phyloP scores from a whole-genome alignment of 2,888 invertebrate genomes.

The Zygogramma bicolorata region DNA sequence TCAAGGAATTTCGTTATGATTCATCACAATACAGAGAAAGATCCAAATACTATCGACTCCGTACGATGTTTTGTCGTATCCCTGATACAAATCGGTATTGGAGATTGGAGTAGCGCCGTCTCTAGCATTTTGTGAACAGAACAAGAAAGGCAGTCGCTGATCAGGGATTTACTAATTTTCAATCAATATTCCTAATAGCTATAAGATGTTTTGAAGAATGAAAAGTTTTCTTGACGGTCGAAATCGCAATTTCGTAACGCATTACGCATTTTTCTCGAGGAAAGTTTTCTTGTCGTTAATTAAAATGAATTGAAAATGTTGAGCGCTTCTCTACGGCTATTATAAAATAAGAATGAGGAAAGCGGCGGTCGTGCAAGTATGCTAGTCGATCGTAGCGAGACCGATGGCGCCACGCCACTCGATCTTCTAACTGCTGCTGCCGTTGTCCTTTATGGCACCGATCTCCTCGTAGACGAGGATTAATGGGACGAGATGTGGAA shows the following conservation, averaged over 20 bases:
- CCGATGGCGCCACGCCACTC: conserved; percentile 28
- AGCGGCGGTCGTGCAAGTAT: conserved; percentile 20
- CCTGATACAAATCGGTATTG: too few species aligned
- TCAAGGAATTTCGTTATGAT: too few species aligned
- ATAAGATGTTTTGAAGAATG: background rate
- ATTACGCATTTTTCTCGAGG: background rate
- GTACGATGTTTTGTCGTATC: too few species aligned
- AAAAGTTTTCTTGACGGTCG: conserved; percentile 49
- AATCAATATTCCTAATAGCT: background rate
- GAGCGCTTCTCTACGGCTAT: conserved; percentile 37
- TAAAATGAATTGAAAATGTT: conserved; percentile 33
- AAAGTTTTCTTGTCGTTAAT: conserved; percentile 22
- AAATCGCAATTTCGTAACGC: background rate
- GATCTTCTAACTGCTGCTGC: conserved; percentile 18
- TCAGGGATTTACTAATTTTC: too few species aligned
- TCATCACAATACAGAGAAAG: too few species aligned
- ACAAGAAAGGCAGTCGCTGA: too few species aligned
- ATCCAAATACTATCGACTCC: too few species aligned
- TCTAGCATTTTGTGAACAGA: too few species aligned
- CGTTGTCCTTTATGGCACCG: conserved; percentile 26
- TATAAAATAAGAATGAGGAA: conserved; percentile 44
- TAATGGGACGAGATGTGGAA: conserved; percentile 19
- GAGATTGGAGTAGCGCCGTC: too few species aligned
- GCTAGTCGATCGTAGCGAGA: conserved; percentile 26
- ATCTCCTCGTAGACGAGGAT: conserved; percentile 14